These are phyloP conservation scores for Polypedilum pembai DNA, from an alignment of 1,140 invertebrate genomes.

Conservation along the genomic window DNA sequence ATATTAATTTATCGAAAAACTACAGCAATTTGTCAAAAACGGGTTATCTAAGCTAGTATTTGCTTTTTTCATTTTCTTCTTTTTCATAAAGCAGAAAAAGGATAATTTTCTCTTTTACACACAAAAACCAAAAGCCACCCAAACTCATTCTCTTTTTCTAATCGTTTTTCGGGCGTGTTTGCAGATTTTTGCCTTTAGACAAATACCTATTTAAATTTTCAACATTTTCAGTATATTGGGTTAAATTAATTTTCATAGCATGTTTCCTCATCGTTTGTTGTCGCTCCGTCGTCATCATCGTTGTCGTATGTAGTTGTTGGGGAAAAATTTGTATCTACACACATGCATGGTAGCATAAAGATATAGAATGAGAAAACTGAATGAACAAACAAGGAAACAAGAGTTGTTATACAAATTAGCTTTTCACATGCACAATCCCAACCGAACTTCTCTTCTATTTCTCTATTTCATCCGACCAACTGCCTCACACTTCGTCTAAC, in stretches of 20 bases:
- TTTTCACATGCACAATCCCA: slow-evolving; percentile 25
- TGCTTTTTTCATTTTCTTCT: background rate
- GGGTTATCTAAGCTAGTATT: background rate
- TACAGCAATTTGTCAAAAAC: background rate
- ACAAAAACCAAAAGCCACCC: slow-evolving; percentile 2
- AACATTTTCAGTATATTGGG: slow-evolving; percentile 23
- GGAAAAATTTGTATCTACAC: background rate
- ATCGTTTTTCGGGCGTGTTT: slow-evolving; percentile 10
- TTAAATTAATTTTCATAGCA: slow-evolving; percentile 28
- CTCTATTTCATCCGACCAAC: background rate
- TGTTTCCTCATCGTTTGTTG: slow-evolving; percentile 16
- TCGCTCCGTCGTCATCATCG: slow-evolving; percentile 9
- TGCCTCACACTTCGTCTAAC: background rate
- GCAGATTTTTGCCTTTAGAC: slow-evolving; percentile 24
- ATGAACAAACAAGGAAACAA: slow-evolving; percentile 25
- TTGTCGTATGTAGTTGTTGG: slow-evolving; percentile 1
- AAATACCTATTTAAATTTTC: slow-evolving; percentile 28
- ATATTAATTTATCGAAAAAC: background rate
- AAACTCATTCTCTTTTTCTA: slow-evolving; percentile 7
- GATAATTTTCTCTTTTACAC: slow-evolving; percentile 24
- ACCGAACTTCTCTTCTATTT: background rate
- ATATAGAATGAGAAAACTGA: background rate
- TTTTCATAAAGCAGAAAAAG: background rate
- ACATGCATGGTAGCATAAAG: background rate
- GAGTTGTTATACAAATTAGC: slow-evolving; percentile 26